Evolutionary conservation across 2,797 vertebrate genomes (phyloP).

Genomic region (Onychomys arenicola): DNA sequence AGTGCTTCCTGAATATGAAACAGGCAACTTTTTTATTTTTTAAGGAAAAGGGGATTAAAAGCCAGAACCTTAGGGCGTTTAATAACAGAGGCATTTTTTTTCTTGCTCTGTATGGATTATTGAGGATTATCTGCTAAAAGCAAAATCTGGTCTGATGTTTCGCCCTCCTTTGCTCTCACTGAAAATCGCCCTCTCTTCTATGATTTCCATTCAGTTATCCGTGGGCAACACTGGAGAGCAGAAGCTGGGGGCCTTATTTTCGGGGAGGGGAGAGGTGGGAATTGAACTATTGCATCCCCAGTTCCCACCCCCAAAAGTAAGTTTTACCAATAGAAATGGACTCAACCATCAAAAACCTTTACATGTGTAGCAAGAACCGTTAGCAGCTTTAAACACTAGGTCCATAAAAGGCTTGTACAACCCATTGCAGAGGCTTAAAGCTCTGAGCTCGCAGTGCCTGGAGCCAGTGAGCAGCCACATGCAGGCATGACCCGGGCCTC

Average conservation of each 20-base stretch:
- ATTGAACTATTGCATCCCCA: not conserved
- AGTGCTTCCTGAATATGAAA: conserved; percentile 51
- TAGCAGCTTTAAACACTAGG: conserved; percentile 40
- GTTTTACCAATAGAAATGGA: not conserved
- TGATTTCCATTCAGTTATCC: conserved; percentile 30
- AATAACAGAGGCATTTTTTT: conserved; percentile 70
- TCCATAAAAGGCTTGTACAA: not conserved
- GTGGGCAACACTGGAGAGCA: not conserved
- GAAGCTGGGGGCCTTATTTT: not conserved
- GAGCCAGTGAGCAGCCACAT: not conserved
- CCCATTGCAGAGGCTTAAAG: not conserved
- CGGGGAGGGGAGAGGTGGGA: not conserved
- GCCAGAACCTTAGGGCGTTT: conserved; percentile 63
- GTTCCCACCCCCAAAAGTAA: not conserved
- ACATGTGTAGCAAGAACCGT: not conserved
- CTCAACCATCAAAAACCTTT: not conserved
- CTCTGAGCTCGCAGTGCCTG: fast-evolving
- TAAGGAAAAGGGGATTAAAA: conserved; percentile 68
- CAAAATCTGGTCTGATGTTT: conserved; percentile 43
- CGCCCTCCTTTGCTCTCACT: conserved; percentile 19
- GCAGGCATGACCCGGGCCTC: not conserved
- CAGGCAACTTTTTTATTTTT: conserved; percentile 67
- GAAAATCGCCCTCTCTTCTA: conserved; percentile 38
- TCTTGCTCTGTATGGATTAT: conserved; percentile 66
- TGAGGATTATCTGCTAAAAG: conserved; percentile 68